Base-by-base conservation (phyloP, 2,113 vertebrate species). In the Callipepla squamata region DNA sequence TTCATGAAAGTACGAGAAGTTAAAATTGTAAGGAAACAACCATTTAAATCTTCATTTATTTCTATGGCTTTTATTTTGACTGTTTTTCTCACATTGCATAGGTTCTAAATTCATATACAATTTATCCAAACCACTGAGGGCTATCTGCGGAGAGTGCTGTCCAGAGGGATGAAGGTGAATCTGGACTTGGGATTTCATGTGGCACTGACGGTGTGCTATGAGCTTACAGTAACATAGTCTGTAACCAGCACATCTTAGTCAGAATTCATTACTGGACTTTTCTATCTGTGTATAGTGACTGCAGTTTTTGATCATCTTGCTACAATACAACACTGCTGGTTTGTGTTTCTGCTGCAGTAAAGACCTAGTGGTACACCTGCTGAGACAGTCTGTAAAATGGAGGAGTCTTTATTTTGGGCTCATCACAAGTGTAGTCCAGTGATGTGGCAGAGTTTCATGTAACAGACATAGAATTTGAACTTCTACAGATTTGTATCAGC, bases 81-180 rank as follows among this genome's bases (percentile, higher is more conserved):
- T 36, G 0, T 45, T 85, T 86, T 87, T 77, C 47, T 75, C 5
- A 11, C 4, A 18, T 67, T 75, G 30, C 67, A 5, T 47, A n/a
- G 13, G 57, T 63, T 4, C 2, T 65, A 68, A 42, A 53, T 72
- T 69, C 3, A 20, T 67, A 6, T 67, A 30, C 66, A 28, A 34
- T 58, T 77, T 45, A 13, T 50, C 0, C 1, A 28, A 8, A 1
- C 53, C 61, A 30, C 1, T 22, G 2, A 6, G 21, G 9, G 57
- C 45, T 42, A 42, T 80, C 25, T 90, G 32, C 59, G 23, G 73
- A 73, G 32, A n/a, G 5, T 84, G 78, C 11, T 36, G 4, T 51
- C 42, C 21, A 30, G n/a, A 75, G 30, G 30, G 79, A 20, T 45
- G 14, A 59, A 65, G 30, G 69, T 61, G 23, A 76, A 57, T 62